Evolutionary conservation across 1,140 invertebrate species (phyloP), one percentile per base, ranked within the genome.

Genomic region (Hirudo medicinalis): DNA sequence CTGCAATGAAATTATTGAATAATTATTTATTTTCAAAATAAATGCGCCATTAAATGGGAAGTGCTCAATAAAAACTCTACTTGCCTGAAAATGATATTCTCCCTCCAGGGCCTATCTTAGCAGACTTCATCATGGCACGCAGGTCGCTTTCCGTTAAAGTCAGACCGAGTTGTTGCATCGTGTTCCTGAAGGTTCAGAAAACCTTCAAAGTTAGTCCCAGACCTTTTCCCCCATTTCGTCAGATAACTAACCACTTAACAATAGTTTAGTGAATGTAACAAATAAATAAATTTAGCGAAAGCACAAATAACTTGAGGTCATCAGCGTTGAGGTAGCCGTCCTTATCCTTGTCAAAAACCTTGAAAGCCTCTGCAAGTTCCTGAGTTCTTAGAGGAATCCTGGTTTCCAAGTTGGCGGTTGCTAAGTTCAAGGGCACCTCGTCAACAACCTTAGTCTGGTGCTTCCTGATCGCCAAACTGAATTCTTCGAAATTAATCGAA

Each of bases 81-180:
- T 63, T 32, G 57, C 72, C 72, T 71, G 67, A 49, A 66, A 68
- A 72, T 22, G 54, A 69, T 29, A 73, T 73, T 36, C 69, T 70
- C 60, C 72, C 72, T 25, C 57, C 22, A 22, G 72, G 72, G 17
- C 69, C 72, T 17, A 71, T 55, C 22, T 67, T 67, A 8, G 72
- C 72, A 29, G 70, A 55, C 27, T 27, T 60, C 72, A 73, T 71
- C 72, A 73, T 73, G 69, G 72, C 72, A 8, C 43, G 29, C 29
- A 67, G 22, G 57, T 73, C 72, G 20, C 70, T 69, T n/a, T 70
- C 69, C 6, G 72, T 70, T 32, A 73, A 60, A 49, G 57, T 55
- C 19, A 73, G n/a, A 70, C 72, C 72, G 40, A 73, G 69, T 43
- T 73, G 68, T 36, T 73, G 70, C 72, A 73, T 73, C 1, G 72